Evolutionary conservation across 2,113 vertebrate genomes (phyloP), one percentile per base, ranked within the genome.

Genomic region (Xiphophorus hellerii): DNA sequence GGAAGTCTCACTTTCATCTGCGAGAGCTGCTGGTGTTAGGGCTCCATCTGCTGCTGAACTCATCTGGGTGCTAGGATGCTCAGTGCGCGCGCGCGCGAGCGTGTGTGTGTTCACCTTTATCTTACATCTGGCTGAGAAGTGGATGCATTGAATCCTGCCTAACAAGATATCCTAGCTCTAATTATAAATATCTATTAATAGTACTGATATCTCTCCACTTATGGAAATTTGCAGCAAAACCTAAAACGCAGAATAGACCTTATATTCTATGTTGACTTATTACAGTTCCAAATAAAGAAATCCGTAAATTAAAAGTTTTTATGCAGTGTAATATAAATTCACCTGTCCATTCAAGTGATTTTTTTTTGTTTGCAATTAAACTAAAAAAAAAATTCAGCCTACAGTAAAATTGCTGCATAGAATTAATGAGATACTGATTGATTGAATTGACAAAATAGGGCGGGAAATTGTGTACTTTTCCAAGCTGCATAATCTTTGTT

Each of bases 21-120:
- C 44, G 63, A 15, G 51, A 12, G 73, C 63, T 31, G 71, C 71
- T 74, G 83, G 89, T 77, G 77, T 73, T 82, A 88, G 87, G 84
- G 93, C 92, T 92, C 92, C 93, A 92, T 86, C 92, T 93, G 86
- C 92, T 92, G 87, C 83, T 86, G 84, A 83, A 54, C 77, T 44
- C 63, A 11, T 64, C 77, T 4, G 77, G 71, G 72, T 72, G 74
- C n/a, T n/a, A 69, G 73, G 51, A 71, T 71, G 67, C 22, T 31
- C 3, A 3, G 5, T 30, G 61, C 17, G 17, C 17, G 17, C 17
- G 44, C 15, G 44, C 1, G 44, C 5, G 14, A 1, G 17, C 15
- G 5, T 6, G 44, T 4, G 44, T 48, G 44, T 42, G 39, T 42
- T 42, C 20, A 54, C 48, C 20, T 54, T 25, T 54, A 20, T 20